phyloP scores from a whole-genome alignment of 1,140 invertebrate species.

The Habropoda laboriosa region DNA sequence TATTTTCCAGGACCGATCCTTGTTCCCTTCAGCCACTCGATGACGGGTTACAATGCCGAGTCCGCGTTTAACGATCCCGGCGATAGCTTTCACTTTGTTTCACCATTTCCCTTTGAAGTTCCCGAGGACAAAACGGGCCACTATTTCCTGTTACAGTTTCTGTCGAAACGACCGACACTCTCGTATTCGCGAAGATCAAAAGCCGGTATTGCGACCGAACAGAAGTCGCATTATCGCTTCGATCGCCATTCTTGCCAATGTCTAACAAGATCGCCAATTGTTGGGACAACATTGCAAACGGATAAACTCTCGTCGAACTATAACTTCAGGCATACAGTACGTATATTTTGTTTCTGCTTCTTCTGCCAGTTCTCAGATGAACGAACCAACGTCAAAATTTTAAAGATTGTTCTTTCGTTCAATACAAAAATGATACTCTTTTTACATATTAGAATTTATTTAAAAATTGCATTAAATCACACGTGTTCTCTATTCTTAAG shows the following conservation, averaged over 20 bases:
- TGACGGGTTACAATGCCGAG: conserved; percentile 27
- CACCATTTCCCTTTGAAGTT: conserved; percentile 24
- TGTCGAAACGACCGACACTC: background rate
- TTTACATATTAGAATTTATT: no score
- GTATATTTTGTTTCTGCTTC: background rate
- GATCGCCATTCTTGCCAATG: conserved; percentile 46
- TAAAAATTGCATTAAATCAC: no score
- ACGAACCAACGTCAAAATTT: background rate
- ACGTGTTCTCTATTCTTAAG: no score
- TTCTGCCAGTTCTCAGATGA: background rate
- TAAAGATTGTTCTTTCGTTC: no score
- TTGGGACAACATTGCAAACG: conserved; percentile 20
- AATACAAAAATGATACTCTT: no score
- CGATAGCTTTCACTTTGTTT: conserved; percentile 33
- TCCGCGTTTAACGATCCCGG: conserved; percentile 23
- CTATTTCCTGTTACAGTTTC: conserved; percentile 42
- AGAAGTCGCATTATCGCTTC: conserved; percentile 43
- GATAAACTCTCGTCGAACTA: conserved; percentile 38
- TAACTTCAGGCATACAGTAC: conserved; percentile 6
- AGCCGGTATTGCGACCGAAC: conserved; percentile 33
- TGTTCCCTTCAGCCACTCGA: background rate
- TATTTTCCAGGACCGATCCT: conserved; percentile 10
- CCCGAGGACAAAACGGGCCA: conserved; percentile 17
- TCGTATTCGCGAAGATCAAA: conserved; percentile 8
- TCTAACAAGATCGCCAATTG: conserved; percentile 4